phyloP scores from a whole-genome alignment of 1,140 invertebrate species.

The Patella vulgata region DNA sequence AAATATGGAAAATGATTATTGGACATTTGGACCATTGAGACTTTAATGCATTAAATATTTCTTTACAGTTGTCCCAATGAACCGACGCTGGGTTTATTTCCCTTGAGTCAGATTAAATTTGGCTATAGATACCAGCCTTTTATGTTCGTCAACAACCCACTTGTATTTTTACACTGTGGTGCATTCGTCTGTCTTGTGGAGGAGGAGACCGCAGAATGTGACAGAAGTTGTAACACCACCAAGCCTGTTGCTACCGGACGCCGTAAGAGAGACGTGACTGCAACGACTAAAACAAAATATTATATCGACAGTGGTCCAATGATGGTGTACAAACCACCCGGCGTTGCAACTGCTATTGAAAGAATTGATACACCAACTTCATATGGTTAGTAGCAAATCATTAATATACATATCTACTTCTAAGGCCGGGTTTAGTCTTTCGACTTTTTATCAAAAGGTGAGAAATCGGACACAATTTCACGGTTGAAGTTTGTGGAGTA shows the following conservation, averaged over 20 bases:
- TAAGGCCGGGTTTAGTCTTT: no score
- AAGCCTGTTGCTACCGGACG: constrained; percentile 13
- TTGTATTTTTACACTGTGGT: constrained; percentile 48
- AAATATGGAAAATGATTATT: no score
- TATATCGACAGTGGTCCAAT: constrained; percentile 15
- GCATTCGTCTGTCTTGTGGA: constrained; percentile 43
- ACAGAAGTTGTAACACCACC: constrained; percentile 44
- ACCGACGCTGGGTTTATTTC: constrained; percentile 40
- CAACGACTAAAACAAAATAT: neutral
- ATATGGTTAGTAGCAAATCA: no score
- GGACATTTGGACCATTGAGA: no score
- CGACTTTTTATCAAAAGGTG: no score
- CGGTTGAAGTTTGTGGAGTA: no score
- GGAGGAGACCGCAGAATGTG: constrained; percentile 47
- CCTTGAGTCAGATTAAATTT: constrained; percentile 44
- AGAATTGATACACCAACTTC: neutral
- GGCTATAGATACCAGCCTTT: constrained; percentile 53
- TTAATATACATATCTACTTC: no score
- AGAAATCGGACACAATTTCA: no score
- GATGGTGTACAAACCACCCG: constrained; percentile 6
- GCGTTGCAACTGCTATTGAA: constrained; percentile 1
- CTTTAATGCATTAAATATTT: no score
- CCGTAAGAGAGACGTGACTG: constrained; percentile 8
- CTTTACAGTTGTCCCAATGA: constrained; percentile 49
- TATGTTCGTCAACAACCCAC: constrained; percentile 40